Percentiles rank a stretch among this genome's conserved stretches.
These are phyloP conservation scores for Criorhina ranunculi DNA, from an alignment of 2,888 invertebrate genomes.

Conservation along the genomic window DNA sequence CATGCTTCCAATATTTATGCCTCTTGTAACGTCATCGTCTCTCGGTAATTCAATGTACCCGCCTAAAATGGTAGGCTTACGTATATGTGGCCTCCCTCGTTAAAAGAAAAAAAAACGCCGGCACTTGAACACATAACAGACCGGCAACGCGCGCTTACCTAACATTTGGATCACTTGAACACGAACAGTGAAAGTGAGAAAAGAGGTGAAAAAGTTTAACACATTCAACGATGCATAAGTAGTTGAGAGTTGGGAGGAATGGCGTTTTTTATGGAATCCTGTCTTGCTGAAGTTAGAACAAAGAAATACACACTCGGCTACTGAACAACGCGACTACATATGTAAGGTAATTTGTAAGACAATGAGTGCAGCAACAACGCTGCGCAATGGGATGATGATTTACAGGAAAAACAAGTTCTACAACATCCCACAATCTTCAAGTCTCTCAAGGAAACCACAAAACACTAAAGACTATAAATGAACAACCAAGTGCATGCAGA, in stretches of 20 bases:
- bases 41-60: constrained; percentile 16
- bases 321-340: not conserved
- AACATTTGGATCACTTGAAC: constrained; percentile 65
- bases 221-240: constrained; percentile 33
- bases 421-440: constrained; percentile 28
- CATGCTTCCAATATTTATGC: constrained; percentile 27
- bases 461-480: not conserved
- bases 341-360: constrained; percentile 8
- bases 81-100: constrained; percentile 39
- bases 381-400: constrained; percentile 10
- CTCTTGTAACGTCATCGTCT: constrained; percentile 23
- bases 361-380: constrained; percentile 4
- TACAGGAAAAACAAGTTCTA: constrained; percentile 35
- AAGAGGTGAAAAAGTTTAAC: constrained; percentile 36
- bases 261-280: constrained; percentile 12
- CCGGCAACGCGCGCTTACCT: constrained; percentile 55
- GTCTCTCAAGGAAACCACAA: constrained; percentile 14
- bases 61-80: constrained; percentile 40
- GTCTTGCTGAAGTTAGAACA: not conserved
- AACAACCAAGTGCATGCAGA: not conserved
- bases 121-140: constrained; percentile 62
- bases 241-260: not conserved
- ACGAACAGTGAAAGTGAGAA: constrained; percentile 71
- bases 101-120: constrained; percentile 48
- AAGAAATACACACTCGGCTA: constrained; percentile 6